Evolutionary conservation across 2,797 vertebrate species (phyloP).

Genomic region (Thaleichthys pacificus): DNA sequence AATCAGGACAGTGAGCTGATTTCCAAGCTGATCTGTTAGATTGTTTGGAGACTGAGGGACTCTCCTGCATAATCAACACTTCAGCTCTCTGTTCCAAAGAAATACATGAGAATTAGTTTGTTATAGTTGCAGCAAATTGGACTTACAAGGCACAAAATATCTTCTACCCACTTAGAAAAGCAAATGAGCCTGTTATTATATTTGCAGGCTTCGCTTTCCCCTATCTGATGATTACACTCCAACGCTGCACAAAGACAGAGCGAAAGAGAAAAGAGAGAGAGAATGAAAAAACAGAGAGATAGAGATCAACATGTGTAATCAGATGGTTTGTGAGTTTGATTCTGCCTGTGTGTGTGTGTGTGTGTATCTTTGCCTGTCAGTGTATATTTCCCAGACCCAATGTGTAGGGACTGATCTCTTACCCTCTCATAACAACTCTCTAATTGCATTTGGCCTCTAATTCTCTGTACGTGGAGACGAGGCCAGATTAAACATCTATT

Average conservation of each 20-base stretch:
- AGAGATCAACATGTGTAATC: no score
- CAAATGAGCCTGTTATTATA: conserved; percentile 35
- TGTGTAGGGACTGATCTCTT: conserved; percentile 4
- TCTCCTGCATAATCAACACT: conserved; percentile 11
- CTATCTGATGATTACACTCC: conserved; percentile 18
- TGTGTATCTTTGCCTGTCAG: neutral
- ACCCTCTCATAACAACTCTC: conserved; percentile 7
- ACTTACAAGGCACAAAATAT: conserved; percentile 34
- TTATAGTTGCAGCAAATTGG: conserved; percentile 38
- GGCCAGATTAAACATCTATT: conserved; percentile 28
- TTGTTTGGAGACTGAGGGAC: conserved; percentile 7
- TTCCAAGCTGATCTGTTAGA: neutral
- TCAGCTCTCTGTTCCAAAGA: conserved; percentile 2
- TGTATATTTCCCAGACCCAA: conserved; percentile 22
- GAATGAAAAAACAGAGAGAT: no score
- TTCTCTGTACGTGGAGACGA: conserved; percentile 21
- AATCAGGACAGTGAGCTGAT: no score
- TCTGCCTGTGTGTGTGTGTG: conserved; percentile 21
- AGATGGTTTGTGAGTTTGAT: no score
- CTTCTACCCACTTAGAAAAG: conserved; percentile 32
- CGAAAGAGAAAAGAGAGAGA: neutral
- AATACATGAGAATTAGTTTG: conserved; percentile 31
- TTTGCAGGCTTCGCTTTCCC: conserved; percentile 11
- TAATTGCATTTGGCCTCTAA: conserved; percentile 37
- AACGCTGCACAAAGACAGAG: conserved; percentile 16